These are phyloP conservation scores for Hemiscyllium ocellatum DNA, from an alignment of 2,113 vertebrate species.

Conservation along the genomic window DNA sequence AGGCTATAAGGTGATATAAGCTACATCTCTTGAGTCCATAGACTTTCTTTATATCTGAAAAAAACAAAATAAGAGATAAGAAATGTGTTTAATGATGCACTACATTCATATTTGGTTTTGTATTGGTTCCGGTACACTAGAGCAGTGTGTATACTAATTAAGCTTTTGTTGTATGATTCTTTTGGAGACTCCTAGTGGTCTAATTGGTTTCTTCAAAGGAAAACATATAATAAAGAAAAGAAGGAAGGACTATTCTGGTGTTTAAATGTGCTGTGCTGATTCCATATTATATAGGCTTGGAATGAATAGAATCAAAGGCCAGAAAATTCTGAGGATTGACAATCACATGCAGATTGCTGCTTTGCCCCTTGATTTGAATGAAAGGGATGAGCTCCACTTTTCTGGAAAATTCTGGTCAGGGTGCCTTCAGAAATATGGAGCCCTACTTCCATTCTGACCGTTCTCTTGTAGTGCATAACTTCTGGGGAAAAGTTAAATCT, in stretches of 20 bases:
- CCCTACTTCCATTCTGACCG: no score
- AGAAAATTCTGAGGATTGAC: no score
- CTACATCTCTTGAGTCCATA: not conserved
- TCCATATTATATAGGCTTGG: not conserved
- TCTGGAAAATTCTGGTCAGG: no score
- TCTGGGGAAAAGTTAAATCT: no score
- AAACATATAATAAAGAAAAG: not conserved
- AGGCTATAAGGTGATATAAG: not conserved
- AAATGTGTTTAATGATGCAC: not conserved
- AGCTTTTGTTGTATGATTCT: not conserved
- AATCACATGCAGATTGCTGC: no score
- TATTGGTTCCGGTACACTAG: not conserved
- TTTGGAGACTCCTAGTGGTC: not conserved
- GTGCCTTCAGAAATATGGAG: no score
- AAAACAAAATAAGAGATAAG: not conserved
- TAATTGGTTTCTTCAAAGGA: not conserved
- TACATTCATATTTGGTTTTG: not conserved
- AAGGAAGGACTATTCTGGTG: not conserved
- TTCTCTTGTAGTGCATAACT: no score
- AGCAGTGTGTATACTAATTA: not conserved
- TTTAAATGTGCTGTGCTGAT: not conserved
- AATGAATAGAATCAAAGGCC: not conserved
- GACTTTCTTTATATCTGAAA: not conserved
- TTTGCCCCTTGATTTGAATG: no score
- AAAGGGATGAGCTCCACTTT: no score